Conservation (phyloP, 2,113 vertebrate genomes). For the Mystacornis crossleyi region DNA sequence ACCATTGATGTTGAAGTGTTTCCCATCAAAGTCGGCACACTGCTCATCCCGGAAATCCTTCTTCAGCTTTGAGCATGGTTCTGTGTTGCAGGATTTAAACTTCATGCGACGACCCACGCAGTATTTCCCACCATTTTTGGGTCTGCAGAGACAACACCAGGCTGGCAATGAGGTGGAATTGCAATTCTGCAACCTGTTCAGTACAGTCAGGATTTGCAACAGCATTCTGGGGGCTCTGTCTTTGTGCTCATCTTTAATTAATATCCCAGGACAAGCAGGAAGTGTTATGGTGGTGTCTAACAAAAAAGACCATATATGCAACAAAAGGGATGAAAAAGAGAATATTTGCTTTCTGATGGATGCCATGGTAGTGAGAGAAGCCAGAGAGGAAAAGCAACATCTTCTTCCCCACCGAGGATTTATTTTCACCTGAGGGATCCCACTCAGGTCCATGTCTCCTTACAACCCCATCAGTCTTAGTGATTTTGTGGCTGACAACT, state of each 20-base stretch:
- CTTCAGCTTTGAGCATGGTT: constrained; percentile 90
- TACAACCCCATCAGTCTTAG: background rate
- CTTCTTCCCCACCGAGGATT: background rate
- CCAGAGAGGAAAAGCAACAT: background rate
- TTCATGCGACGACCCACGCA: constrained; percentile 96
- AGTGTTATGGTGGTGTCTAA: background rate
- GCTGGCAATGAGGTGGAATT: background rate
- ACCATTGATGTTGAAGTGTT: constrained; percentile 98
- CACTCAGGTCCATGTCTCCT: background rate
- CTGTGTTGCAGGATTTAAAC: constrained; percentile 96
- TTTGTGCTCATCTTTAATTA: background rate
- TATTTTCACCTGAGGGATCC: background rate
- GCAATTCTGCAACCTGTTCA: background rate
- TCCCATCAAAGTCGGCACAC: constrained; percentile 90
- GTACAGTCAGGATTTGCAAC: background rate
- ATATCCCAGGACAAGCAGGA: background rate
- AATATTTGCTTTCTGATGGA: background rate
- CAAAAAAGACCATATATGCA: background rate
- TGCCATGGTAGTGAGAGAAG: background rate
- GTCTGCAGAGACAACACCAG: constrained; percentile 73
- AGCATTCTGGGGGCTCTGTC: background rate
- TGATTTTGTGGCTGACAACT: background rate
- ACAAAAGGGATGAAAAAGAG: background rate
- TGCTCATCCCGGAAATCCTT: constrained; percentile 96
- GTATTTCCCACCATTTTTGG: constrained; percentile 92